phyloP scores from a whole-genome alignment of 2,888 invertebrate genomes.

The Plutella xylostella region DNA sequence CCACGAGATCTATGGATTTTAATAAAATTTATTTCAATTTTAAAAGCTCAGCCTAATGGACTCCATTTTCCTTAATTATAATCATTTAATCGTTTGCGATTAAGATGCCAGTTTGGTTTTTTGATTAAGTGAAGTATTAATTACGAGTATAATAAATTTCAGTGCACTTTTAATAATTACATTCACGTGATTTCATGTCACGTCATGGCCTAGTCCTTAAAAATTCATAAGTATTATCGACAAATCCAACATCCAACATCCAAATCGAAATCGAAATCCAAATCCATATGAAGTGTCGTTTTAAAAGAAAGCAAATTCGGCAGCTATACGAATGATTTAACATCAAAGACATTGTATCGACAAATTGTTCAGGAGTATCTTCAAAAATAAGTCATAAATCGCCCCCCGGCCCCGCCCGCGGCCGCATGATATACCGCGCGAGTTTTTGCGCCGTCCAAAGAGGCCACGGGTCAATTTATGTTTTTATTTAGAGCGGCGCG shows the following conservation, averaged over 20 bases:
- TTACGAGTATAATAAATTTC: no score
- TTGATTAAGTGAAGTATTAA: no score
- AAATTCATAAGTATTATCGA: no score
- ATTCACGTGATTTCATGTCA: no score
- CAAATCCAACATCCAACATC: no score
- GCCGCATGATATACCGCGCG: constrained; percentile 23
- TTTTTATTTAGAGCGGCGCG: constrained; percentile 48
- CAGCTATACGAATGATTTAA: no score
- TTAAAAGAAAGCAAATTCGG: no score
- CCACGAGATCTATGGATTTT: constrained; percentile 34
- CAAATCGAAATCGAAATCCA: no score
- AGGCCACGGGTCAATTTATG: constrained; percentile 48
- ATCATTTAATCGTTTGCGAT: constrained; percentile 33
- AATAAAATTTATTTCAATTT: constrained; percentile 60
- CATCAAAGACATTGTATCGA: constrained; percentile 12
- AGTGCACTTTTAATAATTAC: no score
- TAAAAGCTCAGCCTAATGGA: constrained; percentile 30
- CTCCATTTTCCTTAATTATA: constrained; percentile 42
- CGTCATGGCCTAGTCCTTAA: no score
- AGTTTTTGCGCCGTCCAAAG: constrained; percentile 56
- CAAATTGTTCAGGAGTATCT: constrained; percentile 3
- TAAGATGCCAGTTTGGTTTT: constrained; percentile 25
- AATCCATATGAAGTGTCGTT: no score
- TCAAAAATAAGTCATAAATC: constrained; percentile 57
- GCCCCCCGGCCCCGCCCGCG: constrained; percentile 16